These are phyloP conservation scores for Lordiphosa collinella DNA, from an alignment of 1,140 invertebrate genomes.

Conservation along the genomic window DNA sequence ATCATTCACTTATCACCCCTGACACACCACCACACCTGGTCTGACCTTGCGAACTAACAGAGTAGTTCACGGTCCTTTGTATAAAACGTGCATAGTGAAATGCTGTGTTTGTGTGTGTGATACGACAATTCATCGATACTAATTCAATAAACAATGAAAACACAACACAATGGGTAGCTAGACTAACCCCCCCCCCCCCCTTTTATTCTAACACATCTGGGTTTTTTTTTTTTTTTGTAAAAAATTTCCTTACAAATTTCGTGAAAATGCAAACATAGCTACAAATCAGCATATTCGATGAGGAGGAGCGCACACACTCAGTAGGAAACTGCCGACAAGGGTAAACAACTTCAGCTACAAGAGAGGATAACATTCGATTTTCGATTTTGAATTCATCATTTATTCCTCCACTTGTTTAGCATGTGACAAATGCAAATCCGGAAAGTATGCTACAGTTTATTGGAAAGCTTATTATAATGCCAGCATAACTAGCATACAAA, in stretches of 20 bases:
- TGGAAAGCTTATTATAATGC: constrained; percentile 50
- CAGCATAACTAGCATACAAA: constrained; percentile 8
- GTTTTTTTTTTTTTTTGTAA: constrained; percentile 16
- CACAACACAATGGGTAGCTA: constrained; percentile 24
- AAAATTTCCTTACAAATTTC: constrained; percentile 33
- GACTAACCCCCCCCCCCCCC: constrained; percentile 4
- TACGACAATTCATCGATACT: constrained; percentile 52
- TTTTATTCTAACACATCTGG: not conserved
- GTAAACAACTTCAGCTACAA: constrained; percentile 34
- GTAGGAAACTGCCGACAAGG: not conserved
- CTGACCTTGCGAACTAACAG: constrained; percentile 8
- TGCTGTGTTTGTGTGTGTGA: constrained; percentile 11
- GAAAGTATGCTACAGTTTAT: constrained; percentile 50
- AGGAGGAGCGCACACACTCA: not conserved
- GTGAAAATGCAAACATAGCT: constrained; percentile 37
- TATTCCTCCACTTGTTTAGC: constrained; percentile 29
- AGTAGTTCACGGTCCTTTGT: constrained; percentile 6
- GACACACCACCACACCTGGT: constrained; percentile 4
- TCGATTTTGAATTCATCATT: constrained; percentile 51
- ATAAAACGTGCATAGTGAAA: constrained; percentile 7
- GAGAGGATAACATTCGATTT: constrained; percentile 45
- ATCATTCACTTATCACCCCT: constrained; percentile 9
- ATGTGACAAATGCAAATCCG: constrained; percentile 49
- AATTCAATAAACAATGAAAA: constrained; percentile 65
- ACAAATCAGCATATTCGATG: constrained; percentile 45